Conservation (phyloP, 2,113 vertebrate species). For the Pygoscelis adeliae region DNA sequence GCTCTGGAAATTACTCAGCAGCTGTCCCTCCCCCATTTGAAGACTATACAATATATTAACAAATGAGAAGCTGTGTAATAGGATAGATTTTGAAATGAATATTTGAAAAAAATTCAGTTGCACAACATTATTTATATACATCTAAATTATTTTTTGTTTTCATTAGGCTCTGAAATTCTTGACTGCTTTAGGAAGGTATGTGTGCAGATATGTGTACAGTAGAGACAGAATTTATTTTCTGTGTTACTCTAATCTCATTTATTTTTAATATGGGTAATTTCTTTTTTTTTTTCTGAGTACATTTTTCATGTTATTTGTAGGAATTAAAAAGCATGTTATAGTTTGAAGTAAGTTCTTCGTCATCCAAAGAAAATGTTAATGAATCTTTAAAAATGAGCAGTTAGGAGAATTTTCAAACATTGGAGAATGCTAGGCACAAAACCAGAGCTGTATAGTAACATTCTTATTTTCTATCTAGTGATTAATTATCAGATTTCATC, state of each 20-base stretch:
- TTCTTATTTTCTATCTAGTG: background rate
- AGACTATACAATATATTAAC: background rate
- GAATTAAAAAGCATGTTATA: background rate
- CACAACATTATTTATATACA: background rate
- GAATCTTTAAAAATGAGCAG: background rate
- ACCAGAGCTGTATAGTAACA: fast-evolving
- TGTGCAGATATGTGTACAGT: fast-evolving
- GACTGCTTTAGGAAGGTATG: background rate
- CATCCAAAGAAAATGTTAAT: background rate
- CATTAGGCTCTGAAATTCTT: background rate
- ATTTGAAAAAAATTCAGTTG: background rate
- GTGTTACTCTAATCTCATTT: background rate
- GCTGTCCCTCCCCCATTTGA: background rate
- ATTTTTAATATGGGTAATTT: background rate
- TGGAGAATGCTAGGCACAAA: background rate
- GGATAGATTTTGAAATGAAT: background rate
- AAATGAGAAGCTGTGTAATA: background rate
- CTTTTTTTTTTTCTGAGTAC: background rate
- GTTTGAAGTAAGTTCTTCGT: background rate
- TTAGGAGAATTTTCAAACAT: background rate
- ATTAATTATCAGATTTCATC: background rate
- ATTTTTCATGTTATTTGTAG: background rate
- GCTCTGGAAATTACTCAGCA: background rate
- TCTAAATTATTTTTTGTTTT: background rate
- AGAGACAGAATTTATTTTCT: background rate